phyloP scores from a whole-genome alignment of 2,888 invertebrate genomes.

The Caenorhabditis afra region DNA sequence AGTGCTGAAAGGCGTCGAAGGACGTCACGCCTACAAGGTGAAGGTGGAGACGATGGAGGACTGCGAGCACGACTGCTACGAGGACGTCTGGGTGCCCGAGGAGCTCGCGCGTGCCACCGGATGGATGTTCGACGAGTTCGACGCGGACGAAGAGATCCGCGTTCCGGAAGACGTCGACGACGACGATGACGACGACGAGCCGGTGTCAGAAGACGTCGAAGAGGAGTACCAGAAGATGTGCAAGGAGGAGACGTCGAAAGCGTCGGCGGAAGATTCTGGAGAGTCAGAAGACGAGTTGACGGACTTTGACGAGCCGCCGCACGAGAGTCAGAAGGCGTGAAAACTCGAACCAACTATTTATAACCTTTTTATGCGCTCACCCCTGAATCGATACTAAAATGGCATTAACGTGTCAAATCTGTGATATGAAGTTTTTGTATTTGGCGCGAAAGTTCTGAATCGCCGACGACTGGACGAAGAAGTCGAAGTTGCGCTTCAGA shows the following conservation, averaged over 20 bases:
- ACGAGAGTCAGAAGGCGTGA: too few species aligned
- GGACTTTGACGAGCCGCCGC: too few species aligned
- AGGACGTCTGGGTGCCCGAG: conserved; percentile 12
- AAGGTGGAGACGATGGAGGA: conserved; percentile 12
- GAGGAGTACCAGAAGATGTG: too few species aligned
- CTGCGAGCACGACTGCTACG: background rate
- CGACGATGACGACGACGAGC: too few species aligned
- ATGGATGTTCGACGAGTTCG: conserved; percentile 1
- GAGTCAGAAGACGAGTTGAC: too few species aligned
- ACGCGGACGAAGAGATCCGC: background rate
- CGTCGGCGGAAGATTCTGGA: too few species aligned
- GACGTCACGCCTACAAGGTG: background rate
- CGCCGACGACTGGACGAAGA: conserved; percentile 58
- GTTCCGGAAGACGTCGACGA: background rate
- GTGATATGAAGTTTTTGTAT: conserved; percentile 45
- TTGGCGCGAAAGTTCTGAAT: conserved; percentile 62
- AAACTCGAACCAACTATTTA: too few species aligned
- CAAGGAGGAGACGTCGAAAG: too few species aligned
- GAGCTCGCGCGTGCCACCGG: background rate
- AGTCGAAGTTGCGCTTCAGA: conserved; percentile 62
- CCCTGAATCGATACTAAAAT: too few species aligned
- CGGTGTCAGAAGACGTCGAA: too few species aligned
- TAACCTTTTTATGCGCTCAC: too few species aligned
- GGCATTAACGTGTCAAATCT: too few species aligned
- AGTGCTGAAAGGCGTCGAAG: background rate